Conservation (phyloP, 2,797 vertebrate genomes). For the Sus cebifrons region DNA sequence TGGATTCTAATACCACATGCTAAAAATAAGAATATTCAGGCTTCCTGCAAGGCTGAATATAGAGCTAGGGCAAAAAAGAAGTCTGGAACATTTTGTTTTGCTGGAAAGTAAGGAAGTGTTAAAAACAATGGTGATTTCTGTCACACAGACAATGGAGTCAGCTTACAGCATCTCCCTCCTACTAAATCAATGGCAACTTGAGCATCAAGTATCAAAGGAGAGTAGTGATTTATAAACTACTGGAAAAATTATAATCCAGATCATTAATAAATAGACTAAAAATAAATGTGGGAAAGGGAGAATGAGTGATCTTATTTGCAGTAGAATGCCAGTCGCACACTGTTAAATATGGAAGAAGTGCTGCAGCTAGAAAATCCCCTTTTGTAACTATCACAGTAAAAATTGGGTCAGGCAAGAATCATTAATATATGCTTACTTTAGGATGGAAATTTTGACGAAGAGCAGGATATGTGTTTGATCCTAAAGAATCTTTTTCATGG, state of each 20-base stretch:
- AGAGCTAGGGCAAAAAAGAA: not conserved
- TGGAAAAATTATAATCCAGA: not conserved
- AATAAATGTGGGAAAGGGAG: not conserved
- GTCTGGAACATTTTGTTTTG: not conserved
- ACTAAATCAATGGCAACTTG: not conserved
- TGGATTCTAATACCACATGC: no score
- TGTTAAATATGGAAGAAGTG: not conserved
- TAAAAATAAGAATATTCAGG: no score
- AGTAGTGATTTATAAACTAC: not conserved
- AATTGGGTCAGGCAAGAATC: not conserved
- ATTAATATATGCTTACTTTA: not conserved
- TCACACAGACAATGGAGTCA: not conserved
- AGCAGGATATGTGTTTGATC: not conserved
- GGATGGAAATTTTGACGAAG: not conserved
- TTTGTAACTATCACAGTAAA: not conserved
- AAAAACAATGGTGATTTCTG: not conserved
- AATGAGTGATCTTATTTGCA: not conserved
- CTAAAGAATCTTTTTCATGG: not conserved
- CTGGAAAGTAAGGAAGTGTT: not conserved
- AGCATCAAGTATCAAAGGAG: not conserved
- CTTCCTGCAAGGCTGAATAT: not conserved
- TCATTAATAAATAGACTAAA: not conserved
- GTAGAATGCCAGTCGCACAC: not conserved
- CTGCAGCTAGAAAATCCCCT: not conserved
- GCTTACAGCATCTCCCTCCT: not conserved